Percentiles rank a stretch among this genome's conserved stretches.
Evolutionary conservation across 23 tunicate genomes (phyloP).

Genomic region (Aplidium turbinatum): DNA sequence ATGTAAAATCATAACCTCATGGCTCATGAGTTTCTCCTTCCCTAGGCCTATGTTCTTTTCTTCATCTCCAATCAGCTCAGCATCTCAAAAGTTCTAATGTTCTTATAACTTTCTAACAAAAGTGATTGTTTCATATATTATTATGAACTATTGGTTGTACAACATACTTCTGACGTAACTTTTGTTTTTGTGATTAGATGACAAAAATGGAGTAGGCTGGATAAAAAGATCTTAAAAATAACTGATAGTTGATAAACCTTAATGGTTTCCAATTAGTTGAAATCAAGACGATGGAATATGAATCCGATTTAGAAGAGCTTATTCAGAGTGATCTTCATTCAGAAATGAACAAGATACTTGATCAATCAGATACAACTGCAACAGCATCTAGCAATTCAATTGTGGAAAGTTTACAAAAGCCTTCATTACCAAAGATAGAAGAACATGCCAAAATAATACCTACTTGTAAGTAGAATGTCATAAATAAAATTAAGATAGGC

Average conservation of each 20-base stretch:
- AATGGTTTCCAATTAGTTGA: too few species aligned
- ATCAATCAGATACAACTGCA: conserved; percentile 55
- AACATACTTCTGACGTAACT: too few species aligned
- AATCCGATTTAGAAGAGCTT: conserved; percentile 78
- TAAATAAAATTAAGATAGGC: too few species aligned
- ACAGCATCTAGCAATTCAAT: background rate
- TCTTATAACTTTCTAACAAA: background rate
- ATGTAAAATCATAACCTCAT: background rate
- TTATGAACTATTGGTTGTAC: background rate
- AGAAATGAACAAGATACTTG: conserved; percentile 83
- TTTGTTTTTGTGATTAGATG: too few species aligned
- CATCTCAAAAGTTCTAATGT: too few species aligned
- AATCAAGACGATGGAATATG: too few species aligned
- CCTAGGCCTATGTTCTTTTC: too few species aligned
- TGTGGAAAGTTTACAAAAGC: background rate
- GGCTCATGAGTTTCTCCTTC: background rate
- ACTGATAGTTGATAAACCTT: too few species aligned
- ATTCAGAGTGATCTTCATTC: conserved; percentile 77
- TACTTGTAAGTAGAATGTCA: background rate
- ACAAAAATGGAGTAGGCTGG: too few species aligned
- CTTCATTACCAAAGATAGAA: background rate
- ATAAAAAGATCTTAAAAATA: too few species aligned
- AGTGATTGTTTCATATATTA: background rate
- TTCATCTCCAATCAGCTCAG: too few species aligned
- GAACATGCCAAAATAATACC: too few species aligned